phyloP scores from a whole-genome alignment of 2,797 vertebrate species.

The Tenualosa ilisha region DNA sequence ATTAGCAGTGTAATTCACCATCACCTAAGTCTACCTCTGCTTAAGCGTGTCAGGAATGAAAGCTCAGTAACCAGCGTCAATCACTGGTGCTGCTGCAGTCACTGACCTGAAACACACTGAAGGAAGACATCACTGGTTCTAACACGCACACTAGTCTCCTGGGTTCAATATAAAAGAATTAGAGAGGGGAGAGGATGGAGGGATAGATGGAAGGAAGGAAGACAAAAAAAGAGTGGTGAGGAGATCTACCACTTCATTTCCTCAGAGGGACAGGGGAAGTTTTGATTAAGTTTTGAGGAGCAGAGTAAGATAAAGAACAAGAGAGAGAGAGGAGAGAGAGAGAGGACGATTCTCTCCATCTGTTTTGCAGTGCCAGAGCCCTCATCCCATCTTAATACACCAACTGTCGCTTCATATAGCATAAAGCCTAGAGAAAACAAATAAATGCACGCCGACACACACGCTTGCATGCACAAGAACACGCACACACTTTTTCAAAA shows the following conservation, averaged over 20 bases:
- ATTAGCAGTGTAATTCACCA: not conserved
- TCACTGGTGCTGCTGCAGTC: not conserved
- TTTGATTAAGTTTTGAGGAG: conserved; percentile 15
- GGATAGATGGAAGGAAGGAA: not conserved
- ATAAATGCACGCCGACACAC: not conserved
- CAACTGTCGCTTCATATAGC: conserved; percentile 7
- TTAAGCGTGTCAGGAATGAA: too few species aligned
- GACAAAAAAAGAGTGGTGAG: not conserved
- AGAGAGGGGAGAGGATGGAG: not conserved
- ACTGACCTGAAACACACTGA: not conserved
- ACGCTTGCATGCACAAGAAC: not conserved
- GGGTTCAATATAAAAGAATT: not conserved
- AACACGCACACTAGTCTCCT: not conserved
- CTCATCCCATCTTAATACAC: conserved; percentile 21
- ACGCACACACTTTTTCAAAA: not conserved
- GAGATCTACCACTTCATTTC: not conserved
- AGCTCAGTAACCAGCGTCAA: not conserved
- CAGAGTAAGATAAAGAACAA: not conserved
- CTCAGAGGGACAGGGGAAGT: conserved; percentile 1
- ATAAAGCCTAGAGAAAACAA: not conserved
- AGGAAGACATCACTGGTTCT: not conserved
- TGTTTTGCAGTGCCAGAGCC: not conserved
- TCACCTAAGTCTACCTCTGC: not conserved
- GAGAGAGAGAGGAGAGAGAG: not conserved
- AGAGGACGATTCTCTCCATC: not conserved